A percentile compares a stretch with the other conserved stretches of the same genome.
Evolutionary conservation across 2,888 invertebrate species (phyloP).

Genomic region (Venusia cambrica): DNA sequence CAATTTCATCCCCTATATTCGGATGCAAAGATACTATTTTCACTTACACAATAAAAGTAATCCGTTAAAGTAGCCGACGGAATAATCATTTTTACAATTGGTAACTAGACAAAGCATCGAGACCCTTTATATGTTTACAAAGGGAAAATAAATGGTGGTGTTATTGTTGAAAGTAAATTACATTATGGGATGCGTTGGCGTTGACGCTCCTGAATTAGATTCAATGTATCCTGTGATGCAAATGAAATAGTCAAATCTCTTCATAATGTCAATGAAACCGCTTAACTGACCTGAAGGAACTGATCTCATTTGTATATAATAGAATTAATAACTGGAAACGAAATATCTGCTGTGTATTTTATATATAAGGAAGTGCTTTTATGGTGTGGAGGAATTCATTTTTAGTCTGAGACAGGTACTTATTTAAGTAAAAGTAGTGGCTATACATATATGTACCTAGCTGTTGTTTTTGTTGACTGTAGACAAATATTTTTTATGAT

Average conservation of each 20-base stretch:
- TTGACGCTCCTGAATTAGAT: constrained; percentile 56
- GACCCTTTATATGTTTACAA: constrained; percentile 54
- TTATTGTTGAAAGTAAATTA: constrained; percentile 60
- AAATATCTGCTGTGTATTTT: too few relatives aligned
- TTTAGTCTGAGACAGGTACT: too few relatives aligned
- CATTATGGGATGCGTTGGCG: constrained; percentile 55
- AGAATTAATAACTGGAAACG: too few relatives aligned
- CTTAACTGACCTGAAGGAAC: neutral
- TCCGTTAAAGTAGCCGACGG: constrained; percentile 77
- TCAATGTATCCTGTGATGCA: constrained; percentile 64
- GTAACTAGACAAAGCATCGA: constrained; percentile 59
- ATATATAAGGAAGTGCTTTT: too few relatives aligned
- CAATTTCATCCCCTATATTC: constrained; percentile 5
- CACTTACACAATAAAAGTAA: constrained; percentile 60
- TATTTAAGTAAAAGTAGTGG: too few relatives aligned
- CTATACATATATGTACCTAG: too few relatives aligned
- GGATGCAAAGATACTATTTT: constrained; percentile 32
- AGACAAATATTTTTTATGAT: too few relatives aligned
- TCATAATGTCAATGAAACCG: constrained; percentile 32
- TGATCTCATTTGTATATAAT: too few relatives aligned
- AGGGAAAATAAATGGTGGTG: constrained; percentile 43
- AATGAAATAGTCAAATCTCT: constrained; percentile 41
- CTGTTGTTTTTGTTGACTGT: too few relatives aligned
- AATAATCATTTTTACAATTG: constrained; percentile 55
- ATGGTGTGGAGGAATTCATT: too few relatives aligned